phyloP scores from a whole-genome alignment of 2,888 invertebrate species.

The Unio pictorum region DNA sequence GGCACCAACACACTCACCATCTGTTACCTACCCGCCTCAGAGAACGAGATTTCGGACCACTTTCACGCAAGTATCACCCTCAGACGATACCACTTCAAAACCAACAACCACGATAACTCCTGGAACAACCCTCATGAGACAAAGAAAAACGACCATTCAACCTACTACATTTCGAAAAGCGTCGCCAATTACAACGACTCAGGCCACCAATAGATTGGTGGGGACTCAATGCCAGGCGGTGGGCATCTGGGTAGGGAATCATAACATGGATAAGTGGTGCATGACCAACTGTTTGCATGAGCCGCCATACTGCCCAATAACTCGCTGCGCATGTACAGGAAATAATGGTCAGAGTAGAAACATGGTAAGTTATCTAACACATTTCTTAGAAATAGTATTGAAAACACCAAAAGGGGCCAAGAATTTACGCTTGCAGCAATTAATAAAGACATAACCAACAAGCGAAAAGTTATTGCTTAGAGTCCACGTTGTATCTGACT shows the following conservation, averaged over 20 bases:
- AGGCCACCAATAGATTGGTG: too few species aligned
- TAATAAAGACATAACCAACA: too few species aligned
- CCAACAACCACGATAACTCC: not conserved
- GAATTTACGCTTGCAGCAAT: too few species aligned
- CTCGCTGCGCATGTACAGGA: slow-evolving; percentile 8
- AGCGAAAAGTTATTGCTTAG: too few species aligned
- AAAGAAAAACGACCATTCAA: not conserved
- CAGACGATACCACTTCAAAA: not conserved
- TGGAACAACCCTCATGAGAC: not conserved
- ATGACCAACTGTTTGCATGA: slow-evolving; percentile 6
- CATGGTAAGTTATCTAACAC: too few species aligned
- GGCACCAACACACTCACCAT: slow-evolving; percentile 1
- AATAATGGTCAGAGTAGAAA: too few species aligned
- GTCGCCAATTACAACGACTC: not conserved
- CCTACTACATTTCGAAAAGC: not conserved
- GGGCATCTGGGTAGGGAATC: not conserved
- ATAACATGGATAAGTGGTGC: slow-evolving; percentile 14
- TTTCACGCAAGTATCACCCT: not conserved
- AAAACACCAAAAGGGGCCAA: too few species aligned
- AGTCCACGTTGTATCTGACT: too few species aligned
- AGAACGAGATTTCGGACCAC: not conserved
- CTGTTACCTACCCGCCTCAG: not conserved
- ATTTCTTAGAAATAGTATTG: too few species aligned
- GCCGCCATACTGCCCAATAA: slow-evolving; percentile 6
- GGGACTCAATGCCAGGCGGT: slow-evolving; percentile 5